phyloP scores from a whole-genome alignment of 1,140 invertebrate genomes.

The Drosophila lacertosa region DNA sequence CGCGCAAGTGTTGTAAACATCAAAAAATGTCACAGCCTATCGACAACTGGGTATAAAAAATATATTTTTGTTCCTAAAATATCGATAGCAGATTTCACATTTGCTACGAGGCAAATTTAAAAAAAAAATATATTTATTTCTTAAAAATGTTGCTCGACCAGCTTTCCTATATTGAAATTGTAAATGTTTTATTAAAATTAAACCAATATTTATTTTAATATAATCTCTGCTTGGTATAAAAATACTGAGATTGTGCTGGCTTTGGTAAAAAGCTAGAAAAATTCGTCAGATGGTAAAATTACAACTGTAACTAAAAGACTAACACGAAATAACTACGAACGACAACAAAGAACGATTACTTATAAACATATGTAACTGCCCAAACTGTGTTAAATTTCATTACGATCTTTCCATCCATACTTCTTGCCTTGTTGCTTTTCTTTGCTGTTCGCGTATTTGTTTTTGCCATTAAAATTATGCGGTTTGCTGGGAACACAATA shows the following conservation, averaged over 20 bases:
- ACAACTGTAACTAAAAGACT: slow-evolving; percentile 31
- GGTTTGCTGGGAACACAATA: slow-evolving; percentile 86
- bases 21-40: neutral
- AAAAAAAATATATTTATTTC: neutral
- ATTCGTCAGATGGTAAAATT: slow-evolving; percentile 41
- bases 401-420: slow-evolving; percentile 80
- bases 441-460: slow-evolving; percentile 56
- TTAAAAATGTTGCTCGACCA: neutral
- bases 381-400: slow-evolving; percentile 61
- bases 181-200: neutral
- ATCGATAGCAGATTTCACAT: slow-evolving; percentile 7
- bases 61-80: neutral
- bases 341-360: slow-evolving; percentile 50
- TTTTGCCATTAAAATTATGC: slow-evolving; percentile 38
- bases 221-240: slow-evolving; percentile 33
- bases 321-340: slow-evolving; percentile 39
- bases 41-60: neutral
- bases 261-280: slow-evolving; percentile 30
- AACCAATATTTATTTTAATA: neutral
- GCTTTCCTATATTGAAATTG: neutral
- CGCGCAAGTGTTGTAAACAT: slow-evolving; percentile 16
- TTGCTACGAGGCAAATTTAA: slow-evolving; percentile 6
- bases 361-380: neutral
- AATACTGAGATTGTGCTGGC: slow-evolving; percentile 37
- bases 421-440: slow-evolving; percentile 72